A percentile compares a stretch with the other conserved stretches of the same genome.
Evolutionary conservation across 2,113 vertebrate genomes (phyloP).

Genomic region (Microtus richardsoni): DNA sequence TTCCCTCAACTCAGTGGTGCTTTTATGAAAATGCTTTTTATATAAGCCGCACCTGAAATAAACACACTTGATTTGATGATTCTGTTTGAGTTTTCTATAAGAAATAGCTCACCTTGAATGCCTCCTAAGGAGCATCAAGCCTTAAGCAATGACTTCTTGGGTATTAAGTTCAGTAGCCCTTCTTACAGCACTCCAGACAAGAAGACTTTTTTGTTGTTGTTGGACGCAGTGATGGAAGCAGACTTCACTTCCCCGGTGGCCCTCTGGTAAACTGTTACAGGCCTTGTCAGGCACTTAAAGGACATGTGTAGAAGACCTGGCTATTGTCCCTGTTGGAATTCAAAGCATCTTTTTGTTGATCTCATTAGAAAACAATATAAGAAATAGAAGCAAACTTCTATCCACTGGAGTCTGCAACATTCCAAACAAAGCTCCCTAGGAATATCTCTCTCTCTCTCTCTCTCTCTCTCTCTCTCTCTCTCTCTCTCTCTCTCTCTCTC

Average conservation of each 20-base stretch:
- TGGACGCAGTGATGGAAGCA: too few relatives aligned
- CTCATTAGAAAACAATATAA: constrained; percentile 34
- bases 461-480: not conserved
- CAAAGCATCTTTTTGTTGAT: not conserved
- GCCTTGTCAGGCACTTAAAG: not conserved
- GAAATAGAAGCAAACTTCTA: constrained; percentile 13
- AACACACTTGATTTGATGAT: constrained; percentile 43
- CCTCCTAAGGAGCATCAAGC: not conserved
- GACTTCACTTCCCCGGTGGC: not conserved
- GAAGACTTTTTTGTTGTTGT: not conserved
- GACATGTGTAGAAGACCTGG: not conserved
- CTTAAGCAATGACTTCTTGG: constrained; percentile 9
- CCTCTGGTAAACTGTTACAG: not conserved
- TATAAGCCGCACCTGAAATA: not conserved
- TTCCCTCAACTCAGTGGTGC: not conserved
- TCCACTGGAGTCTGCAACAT: not conserved
- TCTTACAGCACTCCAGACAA: not conserved
- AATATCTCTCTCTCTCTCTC: not conserved
- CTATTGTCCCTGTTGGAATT: not conserved
- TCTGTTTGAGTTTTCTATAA: constrained; percentile 53
- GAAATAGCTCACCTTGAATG: not conserved
- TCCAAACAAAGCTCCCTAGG: not conserved
- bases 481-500: too few relatives aligned
- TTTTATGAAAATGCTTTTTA: constrained; percentile 11
- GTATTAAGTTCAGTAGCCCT: constrained; percentile 20